phyloP scores from a whole-genome alignment of 2,888 invertebrate species.

The Yponomeuta plumbellus region DNA sequence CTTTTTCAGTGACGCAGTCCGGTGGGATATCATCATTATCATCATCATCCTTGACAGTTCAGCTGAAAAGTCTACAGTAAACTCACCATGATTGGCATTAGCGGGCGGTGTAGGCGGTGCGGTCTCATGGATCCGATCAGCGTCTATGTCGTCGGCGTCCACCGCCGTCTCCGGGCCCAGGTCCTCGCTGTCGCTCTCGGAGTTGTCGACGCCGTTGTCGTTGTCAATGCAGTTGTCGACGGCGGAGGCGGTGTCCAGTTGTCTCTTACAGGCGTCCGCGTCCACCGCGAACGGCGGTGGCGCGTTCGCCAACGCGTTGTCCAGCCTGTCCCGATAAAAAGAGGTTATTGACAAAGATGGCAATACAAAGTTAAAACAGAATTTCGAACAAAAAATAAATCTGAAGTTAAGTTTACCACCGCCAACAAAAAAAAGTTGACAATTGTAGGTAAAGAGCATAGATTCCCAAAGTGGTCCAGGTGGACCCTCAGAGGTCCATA shows the following conservation, averaged over 20 bases:
- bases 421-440: too few relatives aligned
- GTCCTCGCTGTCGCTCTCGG: slow-evolving; percentile 79
- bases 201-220: slow-evolving; percentile 61
- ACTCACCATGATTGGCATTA: slow-evolving; percentile 33
- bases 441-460: too few relatives aligned
- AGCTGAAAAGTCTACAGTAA: too few relatives aligned
- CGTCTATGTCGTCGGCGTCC: slow-evolving; percentile 77
- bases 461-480: too few relatives aligned
- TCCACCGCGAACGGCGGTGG: slow-evolving; percentile 61
- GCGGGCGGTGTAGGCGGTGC: slow-evolving; percentile 76
- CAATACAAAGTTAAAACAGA: slow-evolving; percentile 12
- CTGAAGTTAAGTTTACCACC: too few relatives aligned
- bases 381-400: too few relatives aligned
- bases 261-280: slow-evolving; percentile 55
- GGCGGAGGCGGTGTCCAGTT: slow-evolving; percentile 39
- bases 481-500: too few relatives aligned
- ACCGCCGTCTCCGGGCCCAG: slow-evolving; percentile 87
- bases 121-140: slow-evolving; percentile 59
- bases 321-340: slow-evolving; percentile 47
- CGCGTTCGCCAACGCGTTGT: slow-evolving; percentile 68
- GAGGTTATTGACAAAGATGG: neutral
- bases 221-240: slow-evolving; percentile 50
- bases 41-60: too few relatives aligned
- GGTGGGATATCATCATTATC: too few relatives aligned
- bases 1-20: too few relatives aligned